These are phyloP conservation scores for Papilio xuthus DNA, from an alignment of 1,140 invertebrate species.

Conservation along the genomic window DNA sequence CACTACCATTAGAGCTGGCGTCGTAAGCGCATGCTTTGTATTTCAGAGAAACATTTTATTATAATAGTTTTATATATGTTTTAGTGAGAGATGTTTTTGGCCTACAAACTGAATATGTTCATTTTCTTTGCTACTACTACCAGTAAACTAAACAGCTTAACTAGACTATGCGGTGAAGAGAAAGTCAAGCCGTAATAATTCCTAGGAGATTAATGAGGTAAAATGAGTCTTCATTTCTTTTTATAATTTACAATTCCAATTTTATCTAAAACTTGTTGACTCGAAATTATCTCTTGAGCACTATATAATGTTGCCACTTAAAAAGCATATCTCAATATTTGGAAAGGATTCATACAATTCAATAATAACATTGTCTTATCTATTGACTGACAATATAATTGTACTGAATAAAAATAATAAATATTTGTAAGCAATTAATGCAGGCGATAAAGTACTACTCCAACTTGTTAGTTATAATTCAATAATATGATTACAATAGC, in stretches of 20 bases:
- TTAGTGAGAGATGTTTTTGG: neutral
- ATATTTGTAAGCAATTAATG: conserved; percentile 3
- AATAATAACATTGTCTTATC: neutral
- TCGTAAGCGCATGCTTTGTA: neutral
- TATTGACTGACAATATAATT: neutral
- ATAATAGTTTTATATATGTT: neutral
- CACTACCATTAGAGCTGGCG: neutral
- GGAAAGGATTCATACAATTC: neutral
- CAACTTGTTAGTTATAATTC: conserved; percentile 9
- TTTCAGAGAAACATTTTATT: neutral
- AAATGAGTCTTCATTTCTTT: neutral
- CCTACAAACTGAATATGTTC: neutral
- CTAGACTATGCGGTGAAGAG: neutral
- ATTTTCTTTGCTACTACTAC: neutral
- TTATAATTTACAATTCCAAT: neutral
- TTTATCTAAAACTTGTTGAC: neutral
- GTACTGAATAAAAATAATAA: conserved; percentile 7
- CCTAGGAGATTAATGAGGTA: neutral
- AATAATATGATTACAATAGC: neutral
- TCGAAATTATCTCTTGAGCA: no score
- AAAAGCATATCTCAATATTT: neutral
- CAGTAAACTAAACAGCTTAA: neutral
- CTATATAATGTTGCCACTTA: neutral
- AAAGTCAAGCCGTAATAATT: neutral
- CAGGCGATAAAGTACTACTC: conserved; percentile 6